Conservation (phyloP, 2,888 invertebrate genomes). For the Troides oblongomaculatus region DNA sequence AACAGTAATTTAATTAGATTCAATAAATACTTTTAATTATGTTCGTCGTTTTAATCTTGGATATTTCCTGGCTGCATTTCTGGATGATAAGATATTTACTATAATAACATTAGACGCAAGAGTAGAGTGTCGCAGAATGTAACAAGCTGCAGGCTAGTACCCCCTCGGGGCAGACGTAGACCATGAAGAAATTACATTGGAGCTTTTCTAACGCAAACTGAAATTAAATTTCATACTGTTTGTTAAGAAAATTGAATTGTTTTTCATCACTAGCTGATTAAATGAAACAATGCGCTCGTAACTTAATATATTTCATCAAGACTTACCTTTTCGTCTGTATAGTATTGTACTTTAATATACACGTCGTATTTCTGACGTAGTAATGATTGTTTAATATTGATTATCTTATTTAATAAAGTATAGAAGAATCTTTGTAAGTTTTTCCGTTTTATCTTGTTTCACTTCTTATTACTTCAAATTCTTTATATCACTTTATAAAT, state of each 20-base stretch:
- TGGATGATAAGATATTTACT: neutral
- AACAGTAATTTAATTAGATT: no score
- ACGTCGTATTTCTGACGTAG: no score
- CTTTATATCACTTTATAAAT: no score
- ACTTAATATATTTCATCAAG: no score
- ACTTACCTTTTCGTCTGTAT: no score
- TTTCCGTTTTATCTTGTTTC: no score
- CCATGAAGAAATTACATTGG: slow-evolving; percentile 3
- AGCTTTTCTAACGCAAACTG: slow-evolving; percentile 6
- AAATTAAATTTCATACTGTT: slow-evolving; percentile 7
- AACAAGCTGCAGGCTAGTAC: neutral
- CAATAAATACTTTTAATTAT: neutral
- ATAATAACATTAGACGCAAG: neutral
- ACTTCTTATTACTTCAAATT: no score
- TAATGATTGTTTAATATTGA: no score
- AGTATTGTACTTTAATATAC: no score
- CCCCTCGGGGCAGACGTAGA: neutral
- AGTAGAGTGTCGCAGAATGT: neutral
- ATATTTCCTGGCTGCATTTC: neutral
- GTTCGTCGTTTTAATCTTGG: neutral
- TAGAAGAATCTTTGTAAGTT: no score
- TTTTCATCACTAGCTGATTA: neutral
- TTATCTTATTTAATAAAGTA: no score
- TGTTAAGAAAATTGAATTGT: neutral
- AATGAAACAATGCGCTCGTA: neutral